Conservation (phyloP, 2,888 invertebrate species). For the Amblyjoppa proteus region DNA sequence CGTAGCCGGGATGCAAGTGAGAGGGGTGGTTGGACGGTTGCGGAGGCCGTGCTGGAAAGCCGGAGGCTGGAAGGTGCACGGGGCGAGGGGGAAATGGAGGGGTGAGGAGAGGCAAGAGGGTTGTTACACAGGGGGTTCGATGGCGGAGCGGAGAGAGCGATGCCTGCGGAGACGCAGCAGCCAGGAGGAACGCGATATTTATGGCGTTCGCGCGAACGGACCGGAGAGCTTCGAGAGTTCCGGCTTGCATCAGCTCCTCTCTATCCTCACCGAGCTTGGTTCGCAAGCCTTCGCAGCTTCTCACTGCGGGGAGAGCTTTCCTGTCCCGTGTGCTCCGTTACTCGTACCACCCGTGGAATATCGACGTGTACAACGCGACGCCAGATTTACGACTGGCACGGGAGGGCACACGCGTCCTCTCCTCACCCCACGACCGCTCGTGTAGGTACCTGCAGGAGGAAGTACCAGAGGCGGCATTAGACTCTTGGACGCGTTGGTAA, state of each 20-base stretch:
- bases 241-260: constrained; percentile 66
- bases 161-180: constrained; percentile 55
- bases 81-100: neutral
- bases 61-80: constrained; percentile 3
- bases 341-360: constrained; percentile 69
- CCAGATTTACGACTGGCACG: constrained; percentile 72
- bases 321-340: constrained; percentile 21
- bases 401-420: constrained; percentile 27
- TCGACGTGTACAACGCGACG: constrained; percentile 77
- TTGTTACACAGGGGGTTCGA: constrained; percentile 37
- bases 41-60: constrained; percentile 39
- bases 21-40: constrained; percentile 19
- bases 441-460: neutral
- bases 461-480: constrained; percentile 27
- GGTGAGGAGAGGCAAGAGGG: constrained; percentile 30
- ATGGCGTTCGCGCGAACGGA: constrained; percentile 71
- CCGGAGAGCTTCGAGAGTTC: constrained; percentile 63
- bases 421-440: neutral
- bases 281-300: constrained; percentile 43
- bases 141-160: constrained; percentile 25
- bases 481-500: constrained; percentile 41
- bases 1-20: constrained; percentile 44
- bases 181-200: constrained; percentile 72
- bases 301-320: constrained; percentile 45
- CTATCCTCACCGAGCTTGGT: constrained; percentile 41